These are phyloP conservation scores for Tenthredo mesomela DNA, from an alignment of 2,888 invertebrate genomes.

Conservation along the genomic window DNA sequence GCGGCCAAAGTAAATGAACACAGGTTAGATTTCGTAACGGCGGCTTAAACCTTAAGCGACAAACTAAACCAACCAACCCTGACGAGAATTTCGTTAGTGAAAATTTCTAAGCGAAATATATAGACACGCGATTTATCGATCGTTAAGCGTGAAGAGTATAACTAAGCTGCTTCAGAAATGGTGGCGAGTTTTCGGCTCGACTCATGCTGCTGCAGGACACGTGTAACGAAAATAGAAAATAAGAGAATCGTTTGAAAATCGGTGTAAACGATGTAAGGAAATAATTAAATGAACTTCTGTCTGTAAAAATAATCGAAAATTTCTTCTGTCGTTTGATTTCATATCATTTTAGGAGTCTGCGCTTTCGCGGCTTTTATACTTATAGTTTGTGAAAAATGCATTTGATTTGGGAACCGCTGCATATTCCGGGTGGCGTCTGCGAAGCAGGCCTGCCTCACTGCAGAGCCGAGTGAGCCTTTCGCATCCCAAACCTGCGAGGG, in stretches of 20 bases:
- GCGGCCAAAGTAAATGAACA: not conserved
- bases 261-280: not conserved
- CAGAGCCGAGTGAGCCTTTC: constrained; percentile 74
- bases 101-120: not conserved
- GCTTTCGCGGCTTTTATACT: not conserved
- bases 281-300: not conserved
- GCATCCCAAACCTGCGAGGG: constrained; percentile 67
- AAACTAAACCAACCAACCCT: not conserved
- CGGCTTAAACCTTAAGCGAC: not conserved
- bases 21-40: not conserved
- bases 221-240: not conserved
- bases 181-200: not conserved
- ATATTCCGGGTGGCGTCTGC: constrained; percentile 58
- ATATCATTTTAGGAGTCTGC: not conserved
- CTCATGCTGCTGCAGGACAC: not conserved
- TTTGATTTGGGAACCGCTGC: constrained; percentile 59
- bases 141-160: not conserved
- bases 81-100: not conserved
- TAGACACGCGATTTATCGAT: not conserved
- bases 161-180: not conserved
- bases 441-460: constrained; percentile 76
- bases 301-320: not conserved
- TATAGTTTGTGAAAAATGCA: constrained; percentile 26
- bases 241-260: not conserved
- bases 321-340: too few species aligned